Percentiles rank a stretch among this genome's conserved stretches.
phyloP scores from a whole-genome alignment of 2,888 invertebrate species.

The Xylocampa areola region DNA sequence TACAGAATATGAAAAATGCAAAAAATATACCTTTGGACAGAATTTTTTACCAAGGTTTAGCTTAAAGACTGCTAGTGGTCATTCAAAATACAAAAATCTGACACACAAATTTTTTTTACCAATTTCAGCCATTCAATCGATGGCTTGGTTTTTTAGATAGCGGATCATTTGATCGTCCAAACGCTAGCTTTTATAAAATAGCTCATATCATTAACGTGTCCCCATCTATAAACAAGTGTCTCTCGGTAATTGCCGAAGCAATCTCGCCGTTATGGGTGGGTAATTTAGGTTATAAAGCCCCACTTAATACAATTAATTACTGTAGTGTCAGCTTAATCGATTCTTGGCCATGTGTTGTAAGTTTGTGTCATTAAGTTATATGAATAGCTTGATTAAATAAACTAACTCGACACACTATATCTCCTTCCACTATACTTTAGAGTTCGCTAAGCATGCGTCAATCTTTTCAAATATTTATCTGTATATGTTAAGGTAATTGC shows the following conservation, averaged over 20 bases:
- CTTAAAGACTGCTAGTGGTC: no score
- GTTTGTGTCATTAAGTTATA: background rate
- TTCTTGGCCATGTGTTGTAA: conserved; percentile 8
- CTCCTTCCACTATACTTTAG: no score
- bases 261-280: conserved; percentile 26
- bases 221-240: conserved; percentile 14
- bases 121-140: background rate
- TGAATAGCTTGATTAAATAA: background rate
- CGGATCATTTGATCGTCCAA: no score
- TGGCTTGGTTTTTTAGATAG: background rate
- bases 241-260: conserved; percentile 33
- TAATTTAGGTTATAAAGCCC: conserved; percentile 38
- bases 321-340: conserved; percentile 22
- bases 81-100: no score
- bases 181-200: conserved; percentile 5
- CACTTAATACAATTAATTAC: conserved; percentile 34
- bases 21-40: no score
- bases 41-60: no score
- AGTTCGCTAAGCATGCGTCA: no score
- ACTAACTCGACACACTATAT: no score
- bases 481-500: no score
- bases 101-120: no score
- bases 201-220: conserved; percentile 3
- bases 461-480: no score
- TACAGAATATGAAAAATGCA: no score